A percentile compares a stretch with the other conserved stretches of the same genome.
Evolutionary conservation across 2,888 invertebrate species (phyloP).

Genomic region (Lasioglossum morio): DNA sequence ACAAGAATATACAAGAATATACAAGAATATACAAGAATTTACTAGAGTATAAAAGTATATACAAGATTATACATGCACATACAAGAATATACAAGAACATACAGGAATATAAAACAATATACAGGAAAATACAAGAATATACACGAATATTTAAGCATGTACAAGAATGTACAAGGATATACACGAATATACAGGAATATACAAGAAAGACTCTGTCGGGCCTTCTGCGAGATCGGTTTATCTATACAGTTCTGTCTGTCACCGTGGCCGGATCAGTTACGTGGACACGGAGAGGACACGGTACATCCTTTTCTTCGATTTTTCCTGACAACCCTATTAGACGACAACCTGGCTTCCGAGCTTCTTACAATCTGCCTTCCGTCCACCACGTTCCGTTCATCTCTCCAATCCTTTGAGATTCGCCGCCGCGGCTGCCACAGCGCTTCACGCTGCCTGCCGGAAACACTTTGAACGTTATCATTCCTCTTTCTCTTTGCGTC

Average conservation of each 20-base stretch:
- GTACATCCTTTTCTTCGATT: constrained; percentile 6
- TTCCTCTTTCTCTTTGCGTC: constrained; percentile 10
- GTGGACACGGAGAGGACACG: not conserved
- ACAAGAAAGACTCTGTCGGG: not conserved
- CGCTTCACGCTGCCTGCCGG: not conserved
- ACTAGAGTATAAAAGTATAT: too few species aligned
- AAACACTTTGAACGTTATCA: constrained; percentile 2
- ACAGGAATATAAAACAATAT: too few species aligned
- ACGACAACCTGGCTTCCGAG: not conserved
- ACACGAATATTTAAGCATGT: too few species aligned
- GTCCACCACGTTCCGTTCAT: constrained; percentile 24
- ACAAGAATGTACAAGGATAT: too few species aligned
- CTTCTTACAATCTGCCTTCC: not conserved
- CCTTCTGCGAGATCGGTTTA: constrained; percentile 22
- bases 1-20: too few species aligned
- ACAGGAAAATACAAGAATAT: too few species aligned
- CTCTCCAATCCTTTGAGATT: constrained; percentile 26
- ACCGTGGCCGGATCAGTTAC: constrained; percentile 27
- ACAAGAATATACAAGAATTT: too few species aligned
- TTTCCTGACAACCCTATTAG: constrained; percentile 16
- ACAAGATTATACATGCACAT: too few species aligned
- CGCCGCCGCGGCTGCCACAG: not conserved
- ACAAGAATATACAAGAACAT: too few species aligned
- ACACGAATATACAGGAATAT: too few species aligned
- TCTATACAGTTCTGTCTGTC: constrained; percentile 28